Conservation (phyloP, 1,140 invertebrate genomes). For the Cheumatopsyche charites region DNA sequence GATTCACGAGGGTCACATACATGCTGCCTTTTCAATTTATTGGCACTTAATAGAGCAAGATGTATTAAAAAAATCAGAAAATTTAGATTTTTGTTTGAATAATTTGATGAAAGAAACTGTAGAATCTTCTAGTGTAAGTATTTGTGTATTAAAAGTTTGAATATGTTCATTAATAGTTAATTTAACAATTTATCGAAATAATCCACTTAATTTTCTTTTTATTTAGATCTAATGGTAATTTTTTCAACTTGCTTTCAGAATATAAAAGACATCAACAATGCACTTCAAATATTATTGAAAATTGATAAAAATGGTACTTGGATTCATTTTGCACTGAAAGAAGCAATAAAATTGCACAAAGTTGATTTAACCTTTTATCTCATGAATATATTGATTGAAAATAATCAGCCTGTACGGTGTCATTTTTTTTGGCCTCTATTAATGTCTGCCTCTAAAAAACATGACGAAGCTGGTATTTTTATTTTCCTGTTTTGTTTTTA, state of each 20-base stretch:
- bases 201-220: too few relatives aligned
- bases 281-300: too few relatives aligned
- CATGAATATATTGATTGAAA: conserved; percentile 59
- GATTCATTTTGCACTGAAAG: conserved; percentile 55
- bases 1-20: conserved; percentile 56
- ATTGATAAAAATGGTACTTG: conserved; percentile 50
- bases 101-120: conserved; percentile 58
- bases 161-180: too few relatives aligned
- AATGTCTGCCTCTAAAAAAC: conserved; percentile 52
- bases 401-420: conserved; percentile 56
- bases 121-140: conserved; percentile 56
- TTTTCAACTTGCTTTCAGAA: too few relatives aligned
- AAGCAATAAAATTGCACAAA: conserved; percentile 54
- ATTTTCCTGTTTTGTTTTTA: background rate
- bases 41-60: too few relatives aligned
- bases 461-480: conserved; percentile 57
- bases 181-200: too few relatives aligned
- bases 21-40: conserved; percentile 56
- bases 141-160: background rate
- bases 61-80: too few relatives aligned
- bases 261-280: too few relatives aligned
- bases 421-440: conserved; percentile 68
- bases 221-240: too few relatives aligned
- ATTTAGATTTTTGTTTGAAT: background rate
- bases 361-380: conserved; percentile 56